Evolutionary conservation across 1,140 invertebrate genomes (phyloP).

Genomic region (Nixonia krombeini): DNA sequence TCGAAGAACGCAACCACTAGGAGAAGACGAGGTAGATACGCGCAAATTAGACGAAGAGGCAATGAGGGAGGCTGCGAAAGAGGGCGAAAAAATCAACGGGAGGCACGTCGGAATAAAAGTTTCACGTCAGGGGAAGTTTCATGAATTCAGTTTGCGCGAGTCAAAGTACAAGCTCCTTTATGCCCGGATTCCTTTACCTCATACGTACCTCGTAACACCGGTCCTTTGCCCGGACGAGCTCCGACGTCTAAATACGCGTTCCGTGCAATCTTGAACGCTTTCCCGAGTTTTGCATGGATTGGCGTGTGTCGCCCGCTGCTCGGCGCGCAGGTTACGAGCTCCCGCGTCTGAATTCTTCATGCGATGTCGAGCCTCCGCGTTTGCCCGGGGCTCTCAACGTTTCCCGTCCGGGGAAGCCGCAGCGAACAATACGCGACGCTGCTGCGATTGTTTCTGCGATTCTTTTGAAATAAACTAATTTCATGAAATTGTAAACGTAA

Average conservation of each 20-base stretch:
- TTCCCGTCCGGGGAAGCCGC: no score
- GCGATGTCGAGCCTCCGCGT: conserved; percentile 36
- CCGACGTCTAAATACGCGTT: conserved; percentile 43
- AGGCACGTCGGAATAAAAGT: conserved; percentile 41
- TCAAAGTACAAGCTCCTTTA: conserved; percentile 36
- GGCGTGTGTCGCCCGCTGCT: conserved; percentile 42
- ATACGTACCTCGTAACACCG: conserved; percentile 35
- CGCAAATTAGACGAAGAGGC: no score
- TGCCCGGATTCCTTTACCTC: conserved; percentile 37
- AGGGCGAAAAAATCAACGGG: conserved; percentile 38
- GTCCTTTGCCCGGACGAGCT: conserved; percentile 42
- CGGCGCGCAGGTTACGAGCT: no score
- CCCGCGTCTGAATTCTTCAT: conserved; percentile 49
- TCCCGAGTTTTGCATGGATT: conserved; percentile 46
- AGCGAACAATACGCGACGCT: background rate
- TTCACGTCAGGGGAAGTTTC: conserved; percentile 43
- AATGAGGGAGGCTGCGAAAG: no score
- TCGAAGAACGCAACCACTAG: no score
- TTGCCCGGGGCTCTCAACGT: conserved; percentile 5
- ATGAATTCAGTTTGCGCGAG: conserved; percentile 35
- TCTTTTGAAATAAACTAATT: no score
- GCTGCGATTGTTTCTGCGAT: no score
- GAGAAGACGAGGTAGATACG: no score
- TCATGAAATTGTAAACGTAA: no score
- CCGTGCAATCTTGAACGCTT: conserved; percentile 50